Conservation (phyloP, 2,113 vertebrate genomes). For the Tetrao urogallus region DNA sequence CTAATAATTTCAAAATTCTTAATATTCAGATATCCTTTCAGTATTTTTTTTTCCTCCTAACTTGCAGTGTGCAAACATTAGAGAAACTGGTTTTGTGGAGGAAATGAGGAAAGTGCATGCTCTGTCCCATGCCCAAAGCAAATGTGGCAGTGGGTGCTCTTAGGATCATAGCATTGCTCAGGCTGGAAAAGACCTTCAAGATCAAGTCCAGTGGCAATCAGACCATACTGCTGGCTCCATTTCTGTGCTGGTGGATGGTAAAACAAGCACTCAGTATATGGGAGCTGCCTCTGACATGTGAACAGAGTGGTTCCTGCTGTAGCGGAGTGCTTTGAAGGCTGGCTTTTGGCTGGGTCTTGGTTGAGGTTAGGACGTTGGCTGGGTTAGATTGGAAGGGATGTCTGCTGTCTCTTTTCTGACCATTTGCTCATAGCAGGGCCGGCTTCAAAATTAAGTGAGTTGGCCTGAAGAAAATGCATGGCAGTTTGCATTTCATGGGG, state of each 20-base stretch:
- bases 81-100: neutral
- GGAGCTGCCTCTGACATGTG: neutral
- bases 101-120: rapidly evolving
- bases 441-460: neutral
- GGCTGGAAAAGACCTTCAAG: too few relatives aligned
- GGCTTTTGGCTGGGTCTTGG: neutral
- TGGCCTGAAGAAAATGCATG: neutral
- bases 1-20: neutral
- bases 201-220: too few relatives aligned
- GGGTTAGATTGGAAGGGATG: neutral
- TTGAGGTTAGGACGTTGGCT: neutral
- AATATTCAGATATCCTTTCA: neutral
- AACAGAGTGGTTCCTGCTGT: neutral
- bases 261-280: neutral
- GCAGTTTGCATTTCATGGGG: neutral
- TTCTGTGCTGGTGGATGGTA: neutral
- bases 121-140: neutral
- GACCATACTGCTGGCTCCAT: neutral
- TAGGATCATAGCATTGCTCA: neutral
- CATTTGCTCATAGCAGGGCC: neutral
- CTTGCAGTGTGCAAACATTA: neutral
- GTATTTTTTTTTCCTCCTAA: neutral
- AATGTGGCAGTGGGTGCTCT: rapidly evolving
- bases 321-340: neutral
- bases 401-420: neutral